Base-by-base conservation (phyloP, 2,113 vertebrate genomes). In the Cichladusa arquata region DNA sequence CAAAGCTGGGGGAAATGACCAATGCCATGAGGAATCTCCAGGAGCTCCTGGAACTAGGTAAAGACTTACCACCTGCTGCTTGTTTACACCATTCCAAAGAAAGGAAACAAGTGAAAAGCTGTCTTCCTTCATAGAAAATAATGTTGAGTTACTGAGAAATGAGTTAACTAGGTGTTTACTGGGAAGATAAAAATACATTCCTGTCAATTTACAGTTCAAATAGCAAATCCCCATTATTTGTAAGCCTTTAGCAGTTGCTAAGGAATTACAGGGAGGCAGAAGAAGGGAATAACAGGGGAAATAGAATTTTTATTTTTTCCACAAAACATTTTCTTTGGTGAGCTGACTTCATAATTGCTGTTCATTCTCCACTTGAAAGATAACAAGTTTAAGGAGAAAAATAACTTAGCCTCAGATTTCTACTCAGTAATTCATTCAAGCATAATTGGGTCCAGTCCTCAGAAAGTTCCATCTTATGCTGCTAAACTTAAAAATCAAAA, bases 1-100 rank as follows among this genome's bases (percentile, higher is more conserved):
- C 92, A 38, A 97, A 97, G 34, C 98, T 99, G 84, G 98, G 97
- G n/a, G 99, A 99, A 92, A 98, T 98, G 98, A 98, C 79, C 96
- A 99, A 98, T 0, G 95, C 97, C 60, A 98, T 99, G 98, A 99
- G 97, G 88, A 98, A 98, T 95, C 98, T 99, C 34, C 95, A 97
- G 8, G 98, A 98, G 38, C 76, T 99, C 38, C 98, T 99, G 61
- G 94, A 97, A 40, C 91, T 99, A 88, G 99, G 99, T 99, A 96
- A 94, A 62, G 67, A 28, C 38, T 62, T 36, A 8, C 6, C 53
- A 42, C 24, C 50, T 53, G 11, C 11, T 28, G 2, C 14, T 42
- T 65, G 14, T 81, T 91, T 57, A 73, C 23, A n/a, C 57, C 5
- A 9, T 76, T 60, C 79, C 56, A 76, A 26, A 73, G 44, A 45